Conservation (phyloP, 2,113 vertebrate genomes). For the Taurulus bubalis region DNA sequence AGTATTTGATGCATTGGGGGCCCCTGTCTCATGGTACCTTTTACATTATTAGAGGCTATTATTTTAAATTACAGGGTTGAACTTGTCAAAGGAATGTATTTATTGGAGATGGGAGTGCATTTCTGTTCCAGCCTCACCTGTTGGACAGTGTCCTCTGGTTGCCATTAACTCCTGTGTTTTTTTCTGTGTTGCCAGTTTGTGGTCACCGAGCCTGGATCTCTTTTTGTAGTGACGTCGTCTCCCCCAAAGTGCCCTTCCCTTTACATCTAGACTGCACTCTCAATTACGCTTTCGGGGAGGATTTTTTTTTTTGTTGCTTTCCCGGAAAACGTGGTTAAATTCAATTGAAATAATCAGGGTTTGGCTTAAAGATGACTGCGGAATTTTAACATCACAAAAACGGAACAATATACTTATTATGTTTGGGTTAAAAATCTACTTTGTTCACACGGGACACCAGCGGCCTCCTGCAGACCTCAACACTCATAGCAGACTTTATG, state of each 20-base stretch:
- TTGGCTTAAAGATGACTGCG: not conserved
- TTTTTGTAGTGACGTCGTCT: not conserved
- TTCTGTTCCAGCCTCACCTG: not conserved
- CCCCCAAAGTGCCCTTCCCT: too few relatives aligned
- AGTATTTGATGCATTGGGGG: too few relatives aligned
- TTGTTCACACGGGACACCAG: too few relatives aligned
- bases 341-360: not conserved
- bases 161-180: not conserved
- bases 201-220: not conserved
- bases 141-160: not conserved
- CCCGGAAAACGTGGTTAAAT: too few relatives aligned
- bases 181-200: not conserved
- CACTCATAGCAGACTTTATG: not conserved
- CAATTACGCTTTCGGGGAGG: not conserved
- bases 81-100: not conserved
- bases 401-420: not conserved
- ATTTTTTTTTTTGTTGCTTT: not conserved
- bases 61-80: not conserved
- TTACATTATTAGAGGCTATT: not conserved
- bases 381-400: not conserved
- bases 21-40: not conserved
- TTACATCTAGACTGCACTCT: not conserved
- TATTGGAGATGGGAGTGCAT: not conserved
- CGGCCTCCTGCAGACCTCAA: not conserved
- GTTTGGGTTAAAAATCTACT: not conserved